Conservation (phyloP, 2,797 vertebrate species). For the Borostomias antarcticus region DNA sequence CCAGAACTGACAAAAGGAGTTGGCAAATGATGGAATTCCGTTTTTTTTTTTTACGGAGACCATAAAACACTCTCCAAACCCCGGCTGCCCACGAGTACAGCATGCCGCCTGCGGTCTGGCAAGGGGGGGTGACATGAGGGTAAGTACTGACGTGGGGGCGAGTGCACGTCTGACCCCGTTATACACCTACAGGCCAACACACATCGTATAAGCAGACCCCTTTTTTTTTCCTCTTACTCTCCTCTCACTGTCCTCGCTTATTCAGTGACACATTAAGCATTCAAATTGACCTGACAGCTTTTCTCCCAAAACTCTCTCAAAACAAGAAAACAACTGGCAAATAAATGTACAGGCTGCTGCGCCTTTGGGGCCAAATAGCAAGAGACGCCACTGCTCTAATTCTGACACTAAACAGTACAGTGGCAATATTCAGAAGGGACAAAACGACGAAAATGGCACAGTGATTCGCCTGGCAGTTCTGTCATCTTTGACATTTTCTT, state of each 20-base stretch:
- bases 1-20: too few species aligned
- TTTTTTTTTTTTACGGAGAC: too few species aligned
- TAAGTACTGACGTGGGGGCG: neutral
- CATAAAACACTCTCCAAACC: too few species aligned
- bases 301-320: neutral
- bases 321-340: neutral
- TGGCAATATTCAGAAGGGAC: conserved; percentile 59
- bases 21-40: too few species aligned
- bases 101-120: too few species aligned
- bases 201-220: too few species aligned
- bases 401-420: conserved; percentile 62
- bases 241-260: too few species aligned
- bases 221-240: too few species aligned
- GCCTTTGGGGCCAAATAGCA: neutral
- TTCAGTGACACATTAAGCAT: neutral
- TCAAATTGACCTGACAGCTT: neutral
- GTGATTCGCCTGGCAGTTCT: conserved; percentile 51
- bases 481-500: conserved; percentile 70
- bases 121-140: too few species aligned
- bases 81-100: too few species aligned
- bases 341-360: neutral
- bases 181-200: too few species aligned
- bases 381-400: conserved; percentile 44
- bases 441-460: conserved; percentile 37
- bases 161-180: conserved; percentile 19